Percentiles rank a stretch among this genome's conserved stretches.
phyloP scores from a whole-genome alignment of 1,140 invertebrate species.

The Drosophila lacteicornis region DNA sequence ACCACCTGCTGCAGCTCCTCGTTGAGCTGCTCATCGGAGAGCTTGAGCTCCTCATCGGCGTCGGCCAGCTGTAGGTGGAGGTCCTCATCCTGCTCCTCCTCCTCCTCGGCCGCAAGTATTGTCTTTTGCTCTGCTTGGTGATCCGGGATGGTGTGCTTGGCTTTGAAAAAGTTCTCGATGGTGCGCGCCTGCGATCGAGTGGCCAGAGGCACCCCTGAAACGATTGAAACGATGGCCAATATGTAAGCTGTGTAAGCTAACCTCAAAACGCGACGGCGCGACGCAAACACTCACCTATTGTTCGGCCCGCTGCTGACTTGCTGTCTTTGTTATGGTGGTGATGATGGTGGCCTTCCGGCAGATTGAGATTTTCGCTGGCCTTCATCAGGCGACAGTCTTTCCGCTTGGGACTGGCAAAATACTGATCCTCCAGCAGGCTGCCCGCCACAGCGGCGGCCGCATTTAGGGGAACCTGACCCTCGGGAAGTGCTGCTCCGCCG shows the following conservation, averaged over 20 bases:
- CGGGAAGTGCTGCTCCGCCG: slow-evolving; percentile 14
- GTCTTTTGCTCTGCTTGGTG: slow-evolving; percentile 45
- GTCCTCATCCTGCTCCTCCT: slow-evolving; percentile 12
- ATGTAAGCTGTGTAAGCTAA: slow-evolving; percentile 49
- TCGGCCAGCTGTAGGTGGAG: slow-evolving; percentile 33
- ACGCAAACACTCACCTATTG: slow-evolving; percentile 65
- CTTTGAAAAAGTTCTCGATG: slow-evolving; percentile 81
- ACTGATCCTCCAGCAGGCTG: slow-evolving; percentile 78
- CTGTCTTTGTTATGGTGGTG: slow-evolving; percentile 33
- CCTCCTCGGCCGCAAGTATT: slow-evolving; percentile 8
- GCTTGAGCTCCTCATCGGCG: slow-evolving; percentile 21
- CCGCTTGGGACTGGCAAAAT: slow-evolving; percentile 84
- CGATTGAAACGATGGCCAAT: neutral
- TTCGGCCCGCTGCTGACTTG: slow-evolving; percentile 59
- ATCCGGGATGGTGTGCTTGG: slow-evolving; percentile 44
- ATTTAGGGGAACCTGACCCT: slow-evolving; percentile 39
- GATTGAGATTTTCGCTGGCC: slow-evolving; percentile 60
- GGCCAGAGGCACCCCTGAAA: slow-evolving; percentile 71
- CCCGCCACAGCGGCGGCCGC: slow-evolving; percentile 37
- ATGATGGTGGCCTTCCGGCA: slow-evolving; percentile 45
- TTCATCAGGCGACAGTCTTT: slow-evolving; percentile 84
- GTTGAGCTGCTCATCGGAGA: slow-evolving; percentile 30
- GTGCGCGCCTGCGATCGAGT: slow-evolving; percentile 81
- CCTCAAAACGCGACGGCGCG: slow-evolving; percentile 50
- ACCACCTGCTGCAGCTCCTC: slow-evolving; percentile 50